phyloP scores from a whole-genome alignment of 30 jellyfish, hydroid and myxozoan genomes.

The Catostylus mosaicus region DNA sequence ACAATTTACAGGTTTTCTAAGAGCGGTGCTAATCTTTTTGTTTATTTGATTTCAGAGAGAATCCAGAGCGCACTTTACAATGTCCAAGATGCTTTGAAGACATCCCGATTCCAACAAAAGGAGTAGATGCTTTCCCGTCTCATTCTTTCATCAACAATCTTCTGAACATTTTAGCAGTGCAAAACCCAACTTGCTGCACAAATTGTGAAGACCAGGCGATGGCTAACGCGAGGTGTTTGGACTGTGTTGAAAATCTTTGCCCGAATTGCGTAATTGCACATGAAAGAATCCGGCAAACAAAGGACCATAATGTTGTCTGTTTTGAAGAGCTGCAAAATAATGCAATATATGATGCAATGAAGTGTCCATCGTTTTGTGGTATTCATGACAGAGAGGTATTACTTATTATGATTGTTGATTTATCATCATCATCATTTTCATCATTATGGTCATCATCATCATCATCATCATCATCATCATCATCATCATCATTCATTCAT shows the following conservation, averaged over 20 bases:
- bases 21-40: too few relatives aligned
- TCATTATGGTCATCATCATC: not conserved
- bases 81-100: constrained; percentile 91
- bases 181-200: constrained; percentile 91
- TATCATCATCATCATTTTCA: not conserved
- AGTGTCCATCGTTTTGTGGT: constrained; percentile 94
- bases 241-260: constrained; percentile 96
- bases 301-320: constrained; percentile 85
- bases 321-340: constrained; percentile 98
- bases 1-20: too few relatives aligned
- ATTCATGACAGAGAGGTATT: constrained; percentile 95
- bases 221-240: constrained; percentile 97
- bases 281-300: constrained; percentile 96
- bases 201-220: constrained; percentile 93
- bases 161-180: constrained; percentile 87
- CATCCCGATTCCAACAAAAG: constrained; percentile 90
- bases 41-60: constrained; percentile 33
- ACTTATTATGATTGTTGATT: not conserved
- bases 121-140: constrained; percentile 94
- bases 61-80: constrained; percentile 72
- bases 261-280: constrained; percentile 96
- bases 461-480: constrained; percentile 16
- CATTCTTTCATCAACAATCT: constrained; percentile 88
- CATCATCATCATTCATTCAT: constrained; percentile 17
- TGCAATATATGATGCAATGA: constrained; percentile 93